phyloP scores from a whole-genome alignment of 2,888 invertebrate genomes.

The Drosophila cognata region DNA sequence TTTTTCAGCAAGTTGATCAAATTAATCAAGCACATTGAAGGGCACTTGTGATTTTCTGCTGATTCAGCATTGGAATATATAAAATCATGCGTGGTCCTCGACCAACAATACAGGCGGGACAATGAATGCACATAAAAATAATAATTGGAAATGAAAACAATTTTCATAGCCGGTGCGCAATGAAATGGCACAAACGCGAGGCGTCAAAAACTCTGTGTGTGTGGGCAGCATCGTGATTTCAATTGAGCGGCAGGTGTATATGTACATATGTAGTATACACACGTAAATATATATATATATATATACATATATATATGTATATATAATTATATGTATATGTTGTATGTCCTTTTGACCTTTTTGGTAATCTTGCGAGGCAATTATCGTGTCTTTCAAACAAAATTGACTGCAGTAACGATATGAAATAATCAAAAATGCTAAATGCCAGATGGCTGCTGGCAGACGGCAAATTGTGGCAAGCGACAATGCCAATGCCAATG shows the following conservation, averaged over 20 bases:
- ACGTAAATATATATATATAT: background rate
- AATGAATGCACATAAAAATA: slow-evolving; percentile 80
- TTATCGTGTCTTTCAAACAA: slow-evolving; percentile 57
- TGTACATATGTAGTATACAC: background rate
- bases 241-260: slow-evolving; percentile 57
- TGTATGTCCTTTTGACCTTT: slow-evolving; percentile 60
- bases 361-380: slow-evolving; percentile 44
- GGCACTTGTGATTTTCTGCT: slow-evolving; percentile 64
- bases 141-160: slow-evolving; percentile 82
- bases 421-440: slow-evolving; percentile 38
- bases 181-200: slow-evolving; percentile 68
- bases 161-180: slow-evolving; percentile 67
- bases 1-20: slow-evolving; percentile 69
- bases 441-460: slow-evolving; percentile 15
- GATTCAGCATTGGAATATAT: slow-evolving; percentile 66
- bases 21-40: slow-evolving; percentile 78
- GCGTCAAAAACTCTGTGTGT: slow-evolving; percentile 1
- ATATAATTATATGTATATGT: background rate
- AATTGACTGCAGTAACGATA: slow-evolving; percentile 53
- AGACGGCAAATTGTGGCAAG: slow-evolving; percentile 12
- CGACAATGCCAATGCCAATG: slow-evolving; percentile 20
- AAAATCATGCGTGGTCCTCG: slow-evolving; percentile 63
- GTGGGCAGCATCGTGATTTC: slow-evolving; percentile 35
- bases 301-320: background rate
- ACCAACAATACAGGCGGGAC: slow-evolving; percentile 38